Percentiles rank a stretch among this genome's conserved stretches.
phyloP scores from a whole-genome alignment of 2,888 invertebrate genomes.

The Peribatodes rhomboidaria region DNA sequence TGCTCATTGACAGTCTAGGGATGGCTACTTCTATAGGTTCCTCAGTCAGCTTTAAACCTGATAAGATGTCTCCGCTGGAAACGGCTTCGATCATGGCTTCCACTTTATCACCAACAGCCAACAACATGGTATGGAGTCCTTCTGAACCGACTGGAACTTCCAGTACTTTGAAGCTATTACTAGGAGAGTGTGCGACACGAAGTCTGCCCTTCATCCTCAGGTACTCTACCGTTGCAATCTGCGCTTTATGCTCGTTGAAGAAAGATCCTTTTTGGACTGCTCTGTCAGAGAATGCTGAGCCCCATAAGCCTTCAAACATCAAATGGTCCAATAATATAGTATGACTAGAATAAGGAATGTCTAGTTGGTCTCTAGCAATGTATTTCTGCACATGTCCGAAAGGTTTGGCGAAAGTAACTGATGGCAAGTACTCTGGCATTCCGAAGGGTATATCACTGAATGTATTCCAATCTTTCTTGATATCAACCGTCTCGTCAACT shows the following conservation, averaged over 20 bases:
- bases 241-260: background rate
- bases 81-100: conserved; percentile 1
- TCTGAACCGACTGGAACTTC: conserved; percentile 5
- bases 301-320: conserved; percentile 1
- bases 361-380: background rate
- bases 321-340: background rate
- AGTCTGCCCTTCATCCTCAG: conserved; percentile 1
- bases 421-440: background rate
- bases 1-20: background rate
- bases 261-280: background rate
- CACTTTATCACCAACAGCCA: background rate
- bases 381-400: conserved; percentile 9
- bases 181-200: background rate
- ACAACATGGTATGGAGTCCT: background rate
- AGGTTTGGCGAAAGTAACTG: background rate
- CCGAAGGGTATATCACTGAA: background rate
- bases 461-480: background rate
- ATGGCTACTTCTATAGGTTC: conserved; percentile 5
- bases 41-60: conserved; percentile 2
- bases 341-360: conserved; percentile 1
- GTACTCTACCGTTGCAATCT: background rate
- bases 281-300: background rate
- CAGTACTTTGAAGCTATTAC: background rate
- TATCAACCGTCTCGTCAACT: conserved; percentile 4
- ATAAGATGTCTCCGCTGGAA: conserved; percentile 1